Conservation (phyloP, 2,113 vertebrate species). For the Aegithalos caudatus region DNA sequence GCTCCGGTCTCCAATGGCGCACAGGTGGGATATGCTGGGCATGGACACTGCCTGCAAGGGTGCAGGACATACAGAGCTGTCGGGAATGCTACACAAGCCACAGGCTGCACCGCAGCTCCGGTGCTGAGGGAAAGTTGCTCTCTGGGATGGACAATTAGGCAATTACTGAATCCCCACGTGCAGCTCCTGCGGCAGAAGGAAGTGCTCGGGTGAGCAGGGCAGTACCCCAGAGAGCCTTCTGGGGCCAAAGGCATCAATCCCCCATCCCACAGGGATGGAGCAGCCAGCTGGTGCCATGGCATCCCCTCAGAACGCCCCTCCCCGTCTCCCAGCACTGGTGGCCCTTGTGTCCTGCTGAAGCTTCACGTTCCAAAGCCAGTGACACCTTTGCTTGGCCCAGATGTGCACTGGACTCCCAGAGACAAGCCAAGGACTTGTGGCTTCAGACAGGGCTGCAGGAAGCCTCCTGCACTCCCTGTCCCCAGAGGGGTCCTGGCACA, state of each 20-base stretch:
- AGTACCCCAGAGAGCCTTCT: not conserved
- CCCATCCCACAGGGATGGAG: not conserved
- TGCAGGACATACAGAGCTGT: too few species aligned
- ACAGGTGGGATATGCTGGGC: not conserved
- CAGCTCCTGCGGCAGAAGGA: not conserved
- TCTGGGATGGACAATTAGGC: not conserved
- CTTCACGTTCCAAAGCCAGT: not conserved
- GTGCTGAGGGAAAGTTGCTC: not conserved
- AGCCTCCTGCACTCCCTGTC: not conserved
- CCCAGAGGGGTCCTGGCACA: not conserved
- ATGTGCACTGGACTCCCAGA: not conserved
- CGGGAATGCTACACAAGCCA: accelerated
- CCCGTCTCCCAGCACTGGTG: not conserved
- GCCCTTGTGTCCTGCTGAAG: not conserved
- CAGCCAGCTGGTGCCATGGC: not conserved
- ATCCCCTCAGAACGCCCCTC: not conserved
- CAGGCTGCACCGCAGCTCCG: not conserved
- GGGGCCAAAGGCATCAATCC: not conserved
- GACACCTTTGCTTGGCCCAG: not conserved
- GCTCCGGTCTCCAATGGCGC: not conserved
- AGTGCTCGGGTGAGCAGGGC: not conserved
- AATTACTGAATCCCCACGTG: not conserved
- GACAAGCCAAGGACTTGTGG: too few species aligned
- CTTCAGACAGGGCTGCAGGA: not conserved
- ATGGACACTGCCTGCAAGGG: accelerated